Base-by-base conservation (phyloP, 2,113 vertebrate genomes). In the Stictonetta naevosa region DNA sequence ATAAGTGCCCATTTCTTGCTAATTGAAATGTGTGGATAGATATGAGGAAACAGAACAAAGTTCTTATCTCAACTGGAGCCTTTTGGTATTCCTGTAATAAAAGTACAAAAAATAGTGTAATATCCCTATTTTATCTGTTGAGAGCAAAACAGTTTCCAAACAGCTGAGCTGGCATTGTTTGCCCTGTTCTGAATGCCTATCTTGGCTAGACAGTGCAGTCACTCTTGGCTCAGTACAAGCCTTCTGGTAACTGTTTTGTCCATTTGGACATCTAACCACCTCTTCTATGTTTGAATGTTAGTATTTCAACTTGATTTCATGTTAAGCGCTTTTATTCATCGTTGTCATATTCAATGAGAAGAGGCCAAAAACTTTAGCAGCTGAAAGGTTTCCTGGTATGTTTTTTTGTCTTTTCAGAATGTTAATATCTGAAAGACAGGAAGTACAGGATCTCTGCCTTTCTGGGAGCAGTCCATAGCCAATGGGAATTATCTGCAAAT, bases 281-380 rank as follows among this genome's bases (percentile, higher is more conserved):
- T 77, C 50, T 53, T 88, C 82, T 78, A 12, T 95, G 83, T 90
- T 92, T 96, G 85, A 90, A 92, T 88, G 64, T 92, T 88, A 75
- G 60, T 55, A 93, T 94, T 96, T 93, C 52, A 83, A 52, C 56
- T 74, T 84, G 60, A 68, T 90, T 92, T 29, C 26, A 19, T 44
- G 33, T 64, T 93, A 88, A 96, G 73, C 60, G 17, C 92, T 20
- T 94, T 96, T 96, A 83, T 88, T 93, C 75, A 81, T 83, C 36
- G 90, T 83, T 50, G 22, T 40, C 31, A 68, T 56, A 86, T 60
- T 69, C 18, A 36, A 60, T 78, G 62, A 68, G 55, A 75, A 91
- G 93, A 93, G 86, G 76, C 52, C 77, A 75, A 91, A 93, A 92
- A 72, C 38, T 78, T 78, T 8, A 83, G 60, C 60, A 93, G 53